Evolutionary conservation across 2,113 vertebrate genomes (phyloP).

Genomic region (Laticauda laticaudata): DNA sequence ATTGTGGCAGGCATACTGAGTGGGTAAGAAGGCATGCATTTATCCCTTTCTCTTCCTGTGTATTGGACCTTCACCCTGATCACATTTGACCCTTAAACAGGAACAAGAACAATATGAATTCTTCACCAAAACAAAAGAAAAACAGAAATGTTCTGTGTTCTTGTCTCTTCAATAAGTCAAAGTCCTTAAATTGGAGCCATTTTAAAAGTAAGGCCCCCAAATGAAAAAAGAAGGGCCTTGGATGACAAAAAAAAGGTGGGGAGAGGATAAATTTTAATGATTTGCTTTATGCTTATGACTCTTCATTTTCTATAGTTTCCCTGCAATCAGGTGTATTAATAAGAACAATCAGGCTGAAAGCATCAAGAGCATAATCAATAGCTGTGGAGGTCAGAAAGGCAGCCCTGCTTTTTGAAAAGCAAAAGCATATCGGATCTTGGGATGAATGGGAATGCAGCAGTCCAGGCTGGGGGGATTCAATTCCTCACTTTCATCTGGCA

Average conservation of each 20-base stretch:
- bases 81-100: not conserved
- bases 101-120: not conserved
- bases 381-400: not conserved
- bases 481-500: slow-evolving; percentile 40
- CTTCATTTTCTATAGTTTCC: not conserved
- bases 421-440: slow-evolving; percentile 29
- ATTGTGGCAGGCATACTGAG: not conserved
- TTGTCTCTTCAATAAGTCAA: not conserved
- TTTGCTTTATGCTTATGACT: not conserved
- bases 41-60: not conserved
- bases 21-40: no score
- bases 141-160: not conserved
- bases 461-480: slow-evolving; percentile 31
- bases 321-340: not conserved
- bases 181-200: not conserved
- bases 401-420: rapidly evolving
- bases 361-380: not conserved
- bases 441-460: slow-evolving; percentile 4
- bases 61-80: not conserved
- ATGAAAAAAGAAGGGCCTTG: not conserved
- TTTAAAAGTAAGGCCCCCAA: not conserved
- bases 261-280: not conserved
- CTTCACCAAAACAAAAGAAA: not conserved
- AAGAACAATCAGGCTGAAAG: rapidly evolving
- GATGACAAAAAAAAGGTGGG: not conserved